Conservation (phyloP, 2,888 invertebrate species). For the Papilio elwesi region DNA sequence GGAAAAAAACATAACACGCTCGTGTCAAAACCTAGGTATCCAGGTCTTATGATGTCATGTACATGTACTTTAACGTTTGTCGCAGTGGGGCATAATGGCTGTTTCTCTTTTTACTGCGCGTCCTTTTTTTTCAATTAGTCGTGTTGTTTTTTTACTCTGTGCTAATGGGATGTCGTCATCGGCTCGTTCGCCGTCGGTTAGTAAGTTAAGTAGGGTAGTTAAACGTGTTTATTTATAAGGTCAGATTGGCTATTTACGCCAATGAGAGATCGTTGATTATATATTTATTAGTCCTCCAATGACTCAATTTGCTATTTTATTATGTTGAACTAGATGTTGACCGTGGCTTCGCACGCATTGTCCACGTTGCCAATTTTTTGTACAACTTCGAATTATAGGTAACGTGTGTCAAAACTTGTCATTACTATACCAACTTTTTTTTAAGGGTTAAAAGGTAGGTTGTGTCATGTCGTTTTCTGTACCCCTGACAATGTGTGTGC, state of each 20-base stretch:
- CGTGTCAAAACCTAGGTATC: background rate
- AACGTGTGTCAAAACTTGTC: too few species aligned
- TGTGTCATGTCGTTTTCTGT: too few species aligned
- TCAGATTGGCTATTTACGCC: constrained; percentile 11
- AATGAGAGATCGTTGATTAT: background rate
- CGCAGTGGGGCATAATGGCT: constrained; percentile 25
- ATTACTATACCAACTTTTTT: too few species aligned
- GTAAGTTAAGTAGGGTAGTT: constrained; percentile 22
- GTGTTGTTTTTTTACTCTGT: constrained; percentile 28
- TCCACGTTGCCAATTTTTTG: too few species aligned
- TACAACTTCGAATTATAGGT: too few species aligned
- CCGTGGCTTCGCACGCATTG: too few species aligned
- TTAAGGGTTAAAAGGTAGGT: too few species aligned
- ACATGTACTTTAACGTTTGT: background rate
- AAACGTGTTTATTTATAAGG: constrained; percentile 9
- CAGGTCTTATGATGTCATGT: constrained; percentile 35
- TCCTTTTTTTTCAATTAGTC: constrained; percentile 25
- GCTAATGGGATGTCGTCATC: constrained; percentile 23
- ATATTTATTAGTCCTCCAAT: constrained; percentile 13
- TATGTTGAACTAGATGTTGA: background rate
- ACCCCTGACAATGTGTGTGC: too few species aligned
- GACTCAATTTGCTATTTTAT: constrained; percentile 2
- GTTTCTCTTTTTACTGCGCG: background rate
- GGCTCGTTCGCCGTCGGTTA: background rate
- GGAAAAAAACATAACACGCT: constrained; percentile 7